phyloP scores from a whole-genome alignment of 2,113 vertebrate species.

The Thunnus maccoyii region DNA sequence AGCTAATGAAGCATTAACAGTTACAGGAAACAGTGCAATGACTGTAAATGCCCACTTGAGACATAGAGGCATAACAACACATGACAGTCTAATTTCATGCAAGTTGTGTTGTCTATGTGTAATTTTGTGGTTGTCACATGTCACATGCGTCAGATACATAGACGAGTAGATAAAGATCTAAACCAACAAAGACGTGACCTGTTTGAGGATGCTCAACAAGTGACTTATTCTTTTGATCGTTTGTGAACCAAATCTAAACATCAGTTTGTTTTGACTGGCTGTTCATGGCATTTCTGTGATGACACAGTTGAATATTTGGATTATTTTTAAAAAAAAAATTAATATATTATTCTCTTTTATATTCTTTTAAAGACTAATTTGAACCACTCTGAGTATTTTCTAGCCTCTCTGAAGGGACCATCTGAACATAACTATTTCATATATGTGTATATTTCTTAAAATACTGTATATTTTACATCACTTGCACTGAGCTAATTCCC shows the following conservation, averaged over 20 bases:
- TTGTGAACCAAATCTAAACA: not conserved
- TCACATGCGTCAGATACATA: not conserved
- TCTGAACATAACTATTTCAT: no score
- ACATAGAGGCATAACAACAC: not conserved
- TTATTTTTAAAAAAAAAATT: no score
- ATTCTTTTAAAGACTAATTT: no score
- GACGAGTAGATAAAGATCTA: not conserved
- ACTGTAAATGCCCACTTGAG: not conserved
- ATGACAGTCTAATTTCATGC: not conserved
- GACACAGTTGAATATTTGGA: not conserved
- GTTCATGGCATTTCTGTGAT: not conserved
- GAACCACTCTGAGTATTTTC: no score
- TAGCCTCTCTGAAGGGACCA: no score
- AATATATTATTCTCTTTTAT: no score
- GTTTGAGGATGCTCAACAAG: not conserved
- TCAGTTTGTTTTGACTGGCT: constrained; percentile 30
- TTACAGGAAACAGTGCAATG: not conserved
- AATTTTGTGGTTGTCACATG: not conserved
- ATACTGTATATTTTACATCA: not conserved
- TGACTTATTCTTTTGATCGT: accelerated
- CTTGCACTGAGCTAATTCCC: not conserved
- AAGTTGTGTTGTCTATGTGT: not conserved
- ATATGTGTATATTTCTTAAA: not conserved
- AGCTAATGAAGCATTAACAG: not conserved
- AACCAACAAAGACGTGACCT: no score